phyloP scores from a whole-genome alignment of 2,888 invertebrate genomes.

The Seira sanloemensis region DNA sequence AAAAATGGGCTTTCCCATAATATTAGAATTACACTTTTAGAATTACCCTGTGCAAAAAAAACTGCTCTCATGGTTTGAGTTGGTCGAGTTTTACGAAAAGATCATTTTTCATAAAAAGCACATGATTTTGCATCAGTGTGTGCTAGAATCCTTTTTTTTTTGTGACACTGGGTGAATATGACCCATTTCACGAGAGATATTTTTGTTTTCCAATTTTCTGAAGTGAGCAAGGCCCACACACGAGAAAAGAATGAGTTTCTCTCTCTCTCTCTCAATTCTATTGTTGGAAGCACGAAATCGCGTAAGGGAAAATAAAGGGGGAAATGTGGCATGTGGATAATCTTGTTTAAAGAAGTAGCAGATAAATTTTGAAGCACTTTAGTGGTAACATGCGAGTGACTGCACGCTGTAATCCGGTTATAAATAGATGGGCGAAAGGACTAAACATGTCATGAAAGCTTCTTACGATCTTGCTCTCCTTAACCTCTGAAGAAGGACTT shows the following conservation, averaged over 20 bases:
- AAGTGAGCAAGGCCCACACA: too few relatives aligned
- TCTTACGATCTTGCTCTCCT: slow-evolving; percentile 25
- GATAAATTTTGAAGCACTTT: slow-evolving; percentile 62
- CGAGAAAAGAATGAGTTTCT: neutral
- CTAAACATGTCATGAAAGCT: slow-evolving; percentile 64
- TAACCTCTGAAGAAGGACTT: slow-evolving; percentile 31
- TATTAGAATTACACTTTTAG: too few relatives aligned
- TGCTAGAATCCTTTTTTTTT: too few relatives aligned
- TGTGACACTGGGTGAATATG: too few relatives aligned
- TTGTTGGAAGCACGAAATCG: neutral
- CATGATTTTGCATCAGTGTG: too few relatives aligned
- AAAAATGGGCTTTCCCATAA: too few relatives aligned
- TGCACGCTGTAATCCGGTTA: slow-evolving; percentile 55
- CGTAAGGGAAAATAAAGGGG: slow-evolving; percentile 4
- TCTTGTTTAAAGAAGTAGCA: slow-evolving; percentile 59
- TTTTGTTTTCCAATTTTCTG: too few relatives aligned
- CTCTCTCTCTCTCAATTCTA: neutral
- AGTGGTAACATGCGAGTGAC: slow-evolving; percentile 59
- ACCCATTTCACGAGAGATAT: too few relatives aligned
- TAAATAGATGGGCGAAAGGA: slow-evolving; percentile 57
- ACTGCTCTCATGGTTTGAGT: too few relatives aligned
- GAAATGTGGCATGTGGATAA: slow-evolving; percentile 59
- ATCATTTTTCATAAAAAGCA: too few relatives aligned
- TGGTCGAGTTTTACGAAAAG: too few relatives aligned
- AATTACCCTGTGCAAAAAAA: too few relatives aligned